Evolutionary conservation across 2,888 invertebrate species (phyloP).

Genomic region (Hemithea aestivaria): DNA sequence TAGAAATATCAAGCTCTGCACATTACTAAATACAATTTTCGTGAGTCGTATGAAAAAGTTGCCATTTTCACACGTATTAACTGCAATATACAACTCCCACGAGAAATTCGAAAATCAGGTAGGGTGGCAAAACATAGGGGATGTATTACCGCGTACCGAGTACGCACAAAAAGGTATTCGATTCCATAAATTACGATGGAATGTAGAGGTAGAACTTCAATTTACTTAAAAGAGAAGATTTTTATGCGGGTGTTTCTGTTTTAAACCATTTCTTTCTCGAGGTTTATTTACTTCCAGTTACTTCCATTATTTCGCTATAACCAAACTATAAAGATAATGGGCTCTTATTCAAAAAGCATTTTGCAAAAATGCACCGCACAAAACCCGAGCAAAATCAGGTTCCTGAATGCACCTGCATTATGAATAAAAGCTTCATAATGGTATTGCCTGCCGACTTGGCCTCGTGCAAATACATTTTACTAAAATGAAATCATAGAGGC

Average conservation of each 20-base stretch:
- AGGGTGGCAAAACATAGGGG: slow-evolving; percentile 47
- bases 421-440: not conserved
- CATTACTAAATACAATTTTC: slow-evolving; percentile 5
- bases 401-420: not conserved
- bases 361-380: not conserved
- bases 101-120: slow-evolving; percentile 63
- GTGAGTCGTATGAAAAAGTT: slow-evolving; percentile 11
- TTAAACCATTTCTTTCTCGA: too few relatives aligned
- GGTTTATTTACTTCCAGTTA: too few relatives aligned
- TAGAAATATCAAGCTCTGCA: slow-evolving; percentile 3
- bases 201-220: slow-evolving; percentile 27
- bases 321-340: too few relatives aligned
- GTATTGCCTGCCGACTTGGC: not conserved
- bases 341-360: slow-evolving; percentile 2
- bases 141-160: slow-evolving; percentile 38
- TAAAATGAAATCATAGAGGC: not conserved
- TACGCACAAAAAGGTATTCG: slow-evolving; percentile 33
- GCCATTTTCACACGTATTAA: slow-evolving; percentile 59
- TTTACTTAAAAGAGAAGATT: slow-evolving; percentile 15
- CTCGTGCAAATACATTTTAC: not conserved
- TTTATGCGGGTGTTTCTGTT: slow-evolving; percentile 1
- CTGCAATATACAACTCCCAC: slow-evolving; percentile 52
- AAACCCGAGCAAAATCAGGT: not conserved
- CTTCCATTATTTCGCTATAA: too few relatives aligned
- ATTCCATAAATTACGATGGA: slow-evolving; percentile 42